Percentiles rank a stretch among this genome's conserved stretches.
phyloP scores from a whole-genome alignment of 1,140 invertebrate genomes.

The Mizuhopecten yessoensis region DNA sequence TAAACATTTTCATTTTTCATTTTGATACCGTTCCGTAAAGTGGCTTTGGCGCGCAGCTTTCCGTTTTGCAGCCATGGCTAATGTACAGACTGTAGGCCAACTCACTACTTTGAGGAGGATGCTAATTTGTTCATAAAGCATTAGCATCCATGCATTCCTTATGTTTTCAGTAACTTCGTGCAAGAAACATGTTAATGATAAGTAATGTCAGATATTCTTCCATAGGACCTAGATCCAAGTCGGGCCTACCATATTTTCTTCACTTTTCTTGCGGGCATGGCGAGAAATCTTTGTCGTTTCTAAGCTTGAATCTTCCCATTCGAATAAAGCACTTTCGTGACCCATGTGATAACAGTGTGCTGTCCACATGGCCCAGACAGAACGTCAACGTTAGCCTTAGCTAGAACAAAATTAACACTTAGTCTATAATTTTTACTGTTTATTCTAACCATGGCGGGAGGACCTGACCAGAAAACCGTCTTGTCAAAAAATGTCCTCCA shows the following conservation, averaged over 20 bases:
- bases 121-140: neutral
- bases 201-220: neutral
- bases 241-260: neutral
- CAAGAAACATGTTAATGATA: neutral
- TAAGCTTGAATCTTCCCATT: neutral
- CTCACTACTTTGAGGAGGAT: too few species aligned
- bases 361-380: slow-evolving; percentile 36
- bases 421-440: neutral
- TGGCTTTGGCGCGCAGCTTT: too few species aligned
- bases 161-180: neutral
- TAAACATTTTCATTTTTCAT: too few species aligned
- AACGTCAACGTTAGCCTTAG: slow-evolving; percentile 30
- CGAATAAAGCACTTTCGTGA: neutral
- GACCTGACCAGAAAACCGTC: slow-evolving; percentile 54
- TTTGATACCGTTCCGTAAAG: too few species aligned
- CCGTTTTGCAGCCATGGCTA: too few species aligned
- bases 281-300: neutral
- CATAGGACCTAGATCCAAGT: too few species aligned
- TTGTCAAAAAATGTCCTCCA: slow-evolving; percentile 77
- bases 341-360: slow-evolving; percentile 6
- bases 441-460: slow-evolving; percentile 54
- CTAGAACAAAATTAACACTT: too few species aligned
- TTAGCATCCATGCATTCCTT: neutral
- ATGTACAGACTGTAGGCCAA: too few species aligned
- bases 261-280: neutral